Conservation (phyloP, 2,888 invertebrate species). For the Morpho deidamia region DNA sequence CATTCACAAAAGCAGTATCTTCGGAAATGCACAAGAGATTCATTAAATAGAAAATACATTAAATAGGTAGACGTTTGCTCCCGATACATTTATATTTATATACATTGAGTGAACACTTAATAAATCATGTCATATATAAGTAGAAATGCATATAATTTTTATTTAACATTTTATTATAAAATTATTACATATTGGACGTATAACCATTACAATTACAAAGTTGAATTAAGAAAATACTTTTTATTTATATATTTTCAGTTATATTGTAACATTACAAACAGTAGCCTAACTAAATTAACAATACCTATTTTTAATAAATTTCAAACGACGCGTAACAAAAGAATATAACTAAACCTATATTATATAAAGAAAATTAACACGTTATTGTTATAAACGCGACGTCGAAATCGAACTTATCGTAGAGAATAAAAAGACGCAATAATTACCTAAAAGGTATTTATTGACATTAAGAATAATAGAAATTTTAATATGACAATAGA, state of each 20-base stretch:
- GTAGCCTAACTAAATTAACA: constrained; percentile 66
- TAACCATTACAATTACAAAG: constrained; percentile 49
- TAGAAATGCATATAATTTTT: constrained; percentile 58
- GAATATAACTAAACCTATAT: constrained; percentile 7
- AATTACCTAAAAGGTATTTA: not conserved
- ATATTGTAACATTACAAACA: constrained; percentile 55
- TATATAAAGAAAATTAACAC: constrained; percentile 11
- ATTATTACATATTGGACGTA: constrained; percentile 54
- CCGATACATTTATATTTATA: constrained; percentile 42
- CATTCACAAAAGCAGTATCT: constrained; percentile 67
- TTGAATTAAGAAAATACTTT: constrained; percentile 60
- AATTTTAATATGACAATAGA: not conserved
- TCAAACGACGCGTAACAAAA: constrained; percentile 22
- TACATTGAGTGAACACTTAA: constrained; percentile 50
- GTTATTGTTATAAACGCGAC: constrained; percentile 6
- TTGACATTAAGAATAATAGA: not conserved
- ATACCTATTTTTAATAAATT: constrained; percentile 36
- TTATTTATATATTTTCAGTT: constrained; percentile 38
- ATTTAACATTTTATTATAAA: constrained; percentile 47
- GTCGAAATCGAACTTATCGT: constrained; percentile 7
- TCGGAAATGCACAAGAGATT: constrained; percentile 73
- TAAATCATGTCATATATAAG: constrained; percentile 41
- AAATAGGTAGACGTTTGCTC: constrained; percentile 61
- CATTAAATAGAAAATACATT: constrained; percentile 57
- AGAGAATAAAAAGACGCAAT: not conserved